These are phyloP conservation scores for Spea bombifrons DNA, from an alignment of 2,113 vertebrate species.

Conservation along the genomic window DNA sequence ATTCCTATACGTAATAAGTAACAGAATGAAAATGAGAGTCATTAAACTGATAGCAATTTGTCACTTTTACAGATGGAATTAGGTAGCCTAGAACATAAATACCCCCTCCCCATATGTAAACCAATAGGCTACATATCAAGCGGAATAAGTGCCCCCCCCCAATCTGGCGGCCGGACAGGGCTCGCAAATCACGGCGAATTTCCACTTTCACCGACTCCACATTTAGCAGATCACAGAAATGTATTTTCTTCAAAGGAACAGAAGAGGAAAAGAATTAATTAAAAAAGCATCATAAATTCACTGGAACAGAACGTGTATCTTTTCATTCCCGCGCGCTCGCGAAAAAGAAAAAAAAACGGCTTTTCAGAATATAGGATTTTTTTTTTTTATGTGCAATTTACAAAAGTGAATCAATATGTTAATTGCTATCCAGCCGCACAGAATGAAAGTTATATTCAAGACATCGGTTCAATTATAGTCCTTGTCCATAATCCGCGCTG, in stretches of 20 bases:
- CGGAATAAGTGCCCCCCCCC: neutral
- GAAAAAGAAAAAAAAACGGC: neutral
- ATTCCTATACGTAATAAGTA: too few relatives aligned
- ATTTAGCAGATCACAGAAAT: neutral
- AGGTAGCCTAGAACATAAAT: neutral
- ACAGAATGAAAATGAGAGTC: too few relatives aligned
- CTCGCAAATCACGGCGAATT: neutral
- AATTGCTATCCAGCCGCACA: neutral
- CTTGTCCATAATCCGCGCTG: neutral
- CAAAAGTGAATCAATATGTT: slow-evolving; percentile 20
- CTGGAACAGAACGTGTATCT: slow-evolving; percentile 9
- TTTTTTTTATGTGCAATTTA: slow-evolving; percentile 17
- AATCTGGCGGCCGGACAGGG: neutral
- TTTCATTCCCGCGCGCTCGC: neutral
- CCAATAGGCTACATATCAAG: neutral
- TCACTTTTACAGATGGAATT: too few relatives aligned
- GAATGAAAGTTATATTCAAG: slow-evolving; percentile 21
- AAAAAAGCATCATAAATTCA: slow-evolving; percentile 17
- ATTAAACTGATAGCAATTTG: too few relatives aligned
- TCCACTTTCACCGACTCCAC: neutral
- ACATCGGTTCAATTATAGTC: slow-evolving; percentile 8
- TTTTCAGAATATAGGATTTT: neutral
- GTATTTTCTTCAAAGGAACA: neutral
- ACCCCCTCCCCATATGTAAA: neutral
- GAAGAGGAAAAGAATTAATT: slow-evolving; percentile 18